Percentiles rank a stretch among this genome's conserved stretches.
Evolutionary conservation across 2,888 invertebrate species (phyloP).

Genomic region (Girardia tigrina): DNA sequence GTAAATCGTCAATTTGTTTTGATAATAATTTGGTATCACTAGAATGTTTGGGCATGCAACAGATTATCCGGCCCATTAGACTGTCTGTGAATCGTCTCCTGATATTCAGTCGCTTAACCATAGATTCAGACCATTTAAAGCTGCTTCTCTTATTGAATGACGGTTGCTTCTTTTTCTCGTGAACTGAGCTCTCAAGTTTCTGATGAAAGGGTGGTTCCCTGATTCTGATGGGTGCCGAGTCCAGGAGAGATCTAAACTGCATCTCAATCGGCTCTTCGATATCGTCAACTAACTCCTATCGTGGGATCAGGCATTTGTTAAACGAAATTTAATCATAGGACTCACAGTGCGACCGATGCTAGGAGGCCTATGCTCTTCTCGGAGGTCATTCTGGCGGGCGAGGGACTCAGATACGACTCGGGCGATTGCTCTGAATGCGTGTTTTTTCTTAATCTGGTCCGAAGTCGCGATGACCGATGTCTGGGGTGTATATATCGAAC

Average conservation of each 20-base stretch:
- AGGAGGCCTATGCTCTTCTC: background rate
- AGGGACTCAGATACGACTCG: background rate
- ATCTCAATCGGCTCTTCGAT: background rate
- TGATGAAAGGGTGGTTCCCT: background rate
- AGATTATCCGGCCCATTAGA: background rate
- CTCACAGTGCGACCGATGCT: no score
- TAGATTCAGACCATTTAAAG: conserved; percentile 2
- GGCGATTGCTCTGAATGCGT: background rate
- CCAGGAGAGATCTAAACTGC: background rate
- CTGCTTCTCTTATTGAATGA: background rate
- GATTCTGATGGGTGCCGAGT: background rate
- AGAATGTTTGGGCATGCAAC: background rate
- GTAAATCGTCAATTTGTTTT: background rate
- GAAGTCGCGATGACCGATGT: background rate
- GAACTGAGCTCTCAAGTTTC: background rate
- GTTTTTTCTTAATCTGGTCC: background rate
- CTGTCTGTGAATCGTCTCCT: background rate
- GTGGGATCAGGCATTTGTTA: no score
- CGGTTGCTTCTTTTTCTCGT: background rate
- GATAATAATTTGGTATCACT: background rate
- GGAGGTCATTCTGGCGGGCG: background rate
- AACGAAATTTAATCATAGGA: no score
- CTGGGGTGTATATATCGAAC: background rate
- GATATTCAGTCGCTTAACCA: background rate
- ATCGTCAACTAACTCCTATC: no score